Conservation (phyloP, 2,888 invertebrate genomes). For the Sinopyrophorus schimmeli region DNA sequence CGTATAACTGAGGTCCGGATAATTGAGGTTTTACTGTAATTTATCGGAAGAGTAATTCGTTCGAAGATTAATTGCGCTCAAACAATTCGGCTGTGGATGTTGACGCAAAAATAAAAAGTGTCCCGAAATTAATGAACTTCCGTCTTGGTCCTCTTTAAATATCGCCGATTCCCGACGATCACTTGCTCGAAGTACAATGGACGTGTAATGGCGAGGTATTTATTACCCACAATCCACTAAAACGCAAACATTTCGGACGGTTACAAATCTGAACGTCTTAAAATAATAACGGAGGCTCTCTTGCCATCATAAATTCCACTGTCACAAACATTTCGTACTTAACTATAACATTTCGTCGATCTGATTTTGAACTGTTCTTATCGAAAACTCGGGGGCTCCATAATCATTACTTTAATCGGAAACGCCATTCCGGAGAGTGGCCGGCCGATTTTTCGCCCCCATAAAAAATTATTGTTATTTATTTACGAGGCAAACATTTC, state of each 20-base stretch:
- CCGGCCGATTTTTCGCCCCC: no score
- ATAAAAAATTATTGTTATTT: no score
- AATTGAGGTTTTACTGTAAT: no score
- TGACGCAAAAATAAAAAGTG: constrained; percentile 26
- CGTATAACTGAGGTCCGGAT: no score
- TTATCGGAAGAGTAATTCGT: constrained; percentile 24
- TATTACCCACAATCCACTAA: no score
- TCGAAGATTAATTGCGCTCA: constrained; percentile 28
- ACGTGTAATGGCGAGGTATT: constrained; percentile 24
- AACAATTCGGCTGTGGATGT: constrained; percentile 16
- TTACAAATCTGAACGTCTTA: constrained; percentile 36
- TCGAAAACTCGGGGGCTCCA: no score
- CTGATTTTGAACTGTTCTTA: constrained; percentile 21
- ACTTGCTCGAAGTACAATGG: constrained; percentile 22
- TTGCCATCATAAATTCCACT: constrained; percentile 33
- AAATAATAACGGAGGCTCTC: constrained; percentile 34
- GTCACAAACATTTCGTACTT: constrained; percentile 32
- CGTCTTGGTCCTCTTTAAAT: constrained; percentile 11
- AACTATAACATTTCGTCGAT: constrained; percentile 21
- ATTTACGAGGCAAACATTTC: no score
- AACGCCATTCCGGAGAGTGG: no score
- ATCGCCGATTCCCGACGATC: constrained; percentile 5
- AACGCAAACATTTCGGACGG: constrained; percentile 32
- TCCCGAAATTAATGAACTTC: constrained; percentile 30
- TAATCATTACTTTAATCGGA: constrained; percentile 17